Evolutionary conservation across 1,140 invertebrate genomes (phyloP), one percentile per base, ranked within the genome.

Genomic region (Leptinotarsa undecemlineata): DNA sequence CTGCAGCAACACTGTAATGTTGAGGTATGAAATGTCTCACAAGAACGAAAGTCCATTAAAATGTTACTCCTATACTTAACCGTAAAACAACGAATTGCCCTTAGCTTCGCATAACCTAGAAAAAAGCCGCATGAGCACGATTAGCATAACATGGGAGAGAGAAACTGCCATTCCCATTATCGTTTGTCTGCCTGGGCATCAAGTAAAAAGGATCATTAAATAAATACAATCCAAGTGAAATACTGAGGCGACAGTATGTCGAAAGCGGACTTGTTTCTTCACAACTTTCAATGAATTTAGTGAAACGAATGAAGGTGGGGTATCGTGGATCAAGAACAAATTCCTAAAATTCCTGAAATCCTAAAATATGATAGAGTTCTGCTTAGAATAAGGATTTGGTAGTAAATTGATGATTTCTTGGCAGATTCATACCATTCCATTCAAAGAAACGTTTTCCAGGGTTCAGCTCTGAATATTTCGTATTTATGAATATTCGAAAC

Each of bases 1-100:
- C 51, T 6, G 51, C 15, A 19, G 51, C 51, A 4, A 57, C 51
- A 19, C 17, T 13, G 51, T 57, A 57, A 57, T 57, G 14, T 4
- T 57, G 15, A 57, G 51, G 51, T 57, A 57, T 57, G 51, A 57
- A 57, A 57, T 57, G 51, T 57, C 51, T 57, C 51, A 57, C 51
- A 57, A 57, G 51, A 57, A 57, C 51, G 15, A 57, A 19, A 57
- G 51, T 57, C 51, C 51, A 57, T 57, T 57, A 57, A 57, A 57
- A 57, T 5, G n/a, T 57, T 57, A 57, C n/a, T 2, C 51, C 51
- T 57, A 57, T 57, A 57, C 51, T 57, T 19, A 57, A 19, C 51
- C 51, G 51, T 57, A 57, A 57, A 57, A 57, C 15, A 57, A 19
- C 51, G n/a, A 57, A 57, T 57, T 57, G 51, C 51, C 51, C 51